These are phyloP conservation scores for Piscicola geometra DNA, from an alignment of 2,888 invertebrate genomes.

Conservation along the genomic window DNA sequence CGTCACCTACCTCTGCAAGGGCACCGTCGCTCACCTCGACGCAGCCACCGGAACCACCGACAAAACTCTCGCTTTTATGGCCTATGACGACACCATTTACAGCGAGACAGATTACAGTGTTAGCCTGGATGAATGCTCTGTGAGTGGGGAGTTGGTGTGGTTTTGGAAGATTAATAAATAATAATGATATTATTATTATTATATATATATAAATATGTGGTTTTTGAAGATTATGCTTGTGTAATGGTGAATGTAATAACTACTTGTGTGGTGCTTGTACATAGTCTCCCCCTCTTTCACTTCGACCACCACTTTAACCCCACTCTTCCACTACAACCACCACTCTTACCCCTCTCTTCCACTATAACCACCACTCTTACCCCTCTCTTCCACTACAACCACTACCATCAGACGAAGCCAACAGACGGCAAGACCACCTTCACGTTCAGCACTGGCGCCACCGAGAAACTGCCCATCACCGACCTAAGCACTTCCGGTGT, in stretches of 20 bases:
- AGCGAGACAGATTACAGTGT: constrained; percentile 40
- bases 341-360: too few species aligned
- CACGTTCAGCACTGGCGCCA: constrained; percentile 72
- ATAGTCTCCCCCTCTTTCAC: too few species aligned
- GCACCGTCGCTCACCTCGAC: constrained; percentile 74
- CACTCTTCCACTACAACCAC: not conserved
- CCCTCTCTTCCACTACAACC: too few species aligned
- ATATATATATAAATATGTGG: too few species aligned
- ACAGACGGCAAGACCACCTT: constrained; percentile 75
- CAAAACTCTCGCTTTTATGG: constrained; percentile 56
- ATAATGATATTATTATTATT: too few species aligned
- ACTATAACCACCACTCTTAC: too few species aligned
- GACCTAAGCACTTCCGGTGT: constrained; percentile 76
- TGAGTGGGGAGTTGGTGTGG: too few species aligned
- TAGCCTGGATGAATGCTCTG: constrained; percentile 42
- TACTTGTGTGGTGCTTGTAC: too few species aligned
- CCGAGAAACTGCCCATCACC: constrained; percentile 72
- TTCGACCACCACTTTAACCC: too few species aligned
- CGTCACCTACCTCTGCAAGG: constrained; percentile 78
- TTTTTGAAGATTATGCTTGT: too few species aligned
- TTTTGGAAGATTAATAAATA: too few species aligned
- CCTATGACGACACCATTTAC: constrained; percentile 42
- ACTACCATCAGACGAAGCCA: constrained; percentile 49
- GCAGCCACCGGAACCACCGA: constrained; percentile 63
- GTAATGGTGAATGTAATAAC: too few species aligned